Conservation (phyloP, 2,113 vertebrate species). For the Chelonoidis abingdonii region DNA sequence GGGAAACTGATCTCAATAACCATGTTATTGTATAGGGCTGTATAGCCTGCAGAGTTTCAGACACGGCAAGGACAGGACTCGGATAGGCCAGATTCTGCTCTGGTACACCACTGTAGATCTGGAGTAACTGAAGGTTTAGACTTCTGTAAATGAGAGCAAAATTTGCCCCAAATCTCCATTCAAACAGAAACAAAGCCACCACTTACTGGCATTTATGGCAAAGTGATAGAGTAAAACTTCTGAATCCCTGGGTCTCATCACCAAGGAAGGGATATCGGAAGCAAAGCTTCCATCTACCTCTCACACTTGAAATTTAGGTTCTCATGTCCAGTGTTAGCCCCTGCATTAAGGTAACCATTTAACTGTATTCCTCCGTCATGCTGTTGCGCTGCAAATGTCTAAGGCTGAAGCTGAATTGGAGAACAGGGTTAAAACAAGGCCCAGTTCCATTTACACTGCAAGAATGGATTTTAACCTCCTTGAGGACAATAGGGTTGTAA, state of each 20-base stretch:
- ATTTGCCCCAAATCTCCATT: background rate
- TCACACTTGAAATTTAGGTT: background rate
- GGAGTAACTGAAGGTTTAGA: background rate
- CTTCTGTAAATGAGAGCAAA: background rate
- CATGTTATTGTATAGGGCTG: background rate
- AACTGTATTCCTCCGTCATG: background rate
- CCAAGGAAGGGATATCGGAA: background rate
- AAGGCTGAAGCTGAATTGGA: background rate
- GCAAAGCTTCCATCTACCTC: background rate
- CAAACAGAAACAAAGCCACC: conserved; percentile 2
- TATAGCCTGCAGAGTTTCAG: background rate
- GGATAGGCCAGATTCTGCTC: background rate
- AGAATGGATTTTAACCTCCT: background rate
- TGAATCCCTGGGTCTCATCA: background rate
- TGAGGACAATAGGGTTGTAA: background rate
- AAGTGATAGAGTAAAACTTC: background rate
- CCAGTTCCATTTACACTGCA: background rate
- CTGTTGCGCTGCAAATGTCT: accelerated
- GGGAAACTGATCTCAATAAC: background rate
- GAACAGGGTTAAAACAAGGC: background rate
- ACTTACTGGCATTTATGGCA: background rate
- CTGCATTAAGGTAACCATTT: background rate
- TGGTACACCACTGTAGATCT: background rate
- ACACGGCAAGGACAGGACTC: background rate
- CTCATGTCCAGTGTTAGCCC: background rate